Evolutionary conservation across 2,888 invertebrate genomes (phyloP), one percentile per base, ranked within the genome.

Genomic region (Thera britannica): DNA sequence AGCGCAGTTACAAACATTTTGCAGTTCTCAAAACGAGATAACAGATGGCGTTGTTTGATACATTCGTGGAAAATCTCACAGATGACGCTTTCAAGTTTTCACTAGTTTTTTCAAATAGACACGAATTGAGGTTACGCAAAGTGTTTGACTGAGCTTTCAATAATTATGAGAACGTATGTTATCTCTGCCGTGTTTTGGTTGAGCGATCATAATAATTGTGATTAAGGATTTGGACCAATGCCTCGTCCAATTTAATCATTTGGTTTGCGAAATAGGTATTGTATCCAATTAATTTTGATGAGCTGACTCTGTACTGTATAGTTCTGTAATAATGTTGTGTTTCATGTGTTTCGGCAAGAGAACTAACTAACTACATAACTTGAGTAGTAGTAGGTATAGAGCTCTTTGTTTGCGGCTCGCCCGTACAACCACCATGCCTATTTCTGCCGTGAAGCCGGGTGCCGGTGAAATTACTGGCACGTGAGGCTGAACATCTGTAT

Each of bases 61-160:
- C 5, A 34, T 34, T 8, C 52, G 2, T 46, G 9, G 8, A 2
- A 9, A 41, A 7, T 41, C 44, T 2, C 6, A 46, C 44, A 49
- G 49, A 49, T 49, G 49, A 12, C 49, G 49, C 12, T n/a, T 7
- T 23, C 6, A 51, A 9, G 34, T 34, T 52, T 52, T 52, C 52
- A 9, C 38, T 38, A 38, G 51, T 4, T 51, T 23, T 34, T 55
- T 35, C 36, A 36, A 55, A 36, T 55, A 5, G 11, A 11, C 36
- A 36, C 5, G 54, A n/a, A 55, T 36, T 55, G 36, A 36, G 55
- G 55, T 55, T 36, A 55, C 36, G 55, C n/a, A 36, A 11, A n/a
- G 6, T 36, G 38, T 36, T 38, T 6, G 55, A 38, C 55, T 34
- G 34, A 52, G 34, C 52, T 9, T 34, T 52, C 34, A 52, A 9